Conservation (phyloP, 2,113 vertebrate genomes). For the Dasyornis broadbenti region DNA sequence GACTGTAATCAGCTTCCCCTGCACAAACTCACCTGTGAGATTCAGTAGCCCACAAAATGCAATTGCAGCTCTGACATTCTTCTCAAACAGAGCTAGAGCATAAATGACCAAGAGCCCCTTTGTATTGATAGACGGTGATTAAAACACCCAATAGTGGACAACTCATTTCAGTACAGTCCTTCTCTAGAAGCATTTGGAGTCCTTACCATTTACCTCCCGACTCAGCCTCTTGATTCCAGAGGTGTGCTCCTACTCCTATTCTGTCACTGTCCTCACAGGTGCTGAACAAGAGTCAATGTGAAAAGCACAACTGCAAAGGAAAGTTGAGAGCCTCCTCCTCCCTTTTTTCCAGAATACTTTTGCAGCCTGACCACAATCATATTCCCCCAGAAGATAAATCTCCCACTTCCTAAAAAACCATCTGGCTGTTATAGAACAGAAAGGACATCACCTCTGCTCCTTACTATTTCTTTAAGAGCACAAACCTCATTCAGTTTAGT, state of each 20-base stretch:
- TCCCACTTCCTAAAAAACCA: not conserved
- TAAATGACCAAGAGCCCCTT: not conserved
- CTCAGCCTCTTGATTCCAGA: not conserved
- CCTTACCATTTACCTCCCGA: rapidly evolving
- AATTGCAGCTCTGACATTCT: not conserved
- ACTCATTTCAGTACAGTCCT: not conserved
- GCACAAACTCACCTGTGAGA: not conserved
- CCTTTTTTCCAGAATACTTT: not conserved
- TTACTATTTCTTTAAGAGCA: not conserved
- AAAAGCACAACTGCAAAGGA: not conserved
- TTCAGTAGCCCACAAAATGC: not conserved
- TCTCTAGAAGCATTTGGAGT: not conserved
- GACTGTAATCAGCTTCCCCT: not conserved
- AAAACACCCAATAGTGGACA: not conserved
- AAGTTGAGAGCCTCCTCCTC: not conserved
- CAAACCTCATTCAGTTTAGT: not conserved
- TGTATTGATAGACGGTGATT: not conserved
- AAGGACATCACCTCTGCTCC: not conserved
- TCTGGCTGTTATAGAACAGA: not conserved
- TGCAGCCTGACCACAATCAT: not conserved
- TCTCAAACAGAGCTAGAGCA: not conserved
- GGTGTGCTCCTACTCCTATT: not conserved
- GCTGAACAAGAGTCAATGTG: not conserved
- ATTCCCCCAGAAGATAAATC: not conserved
- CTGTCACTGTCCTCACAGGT: not conserved